Percentiles rank a stretch among this genome's conserved stretches.
phyloP scores from a whole-genome alignment of 2,888 invertebrate species.

The Luperina testacea region DNA sequence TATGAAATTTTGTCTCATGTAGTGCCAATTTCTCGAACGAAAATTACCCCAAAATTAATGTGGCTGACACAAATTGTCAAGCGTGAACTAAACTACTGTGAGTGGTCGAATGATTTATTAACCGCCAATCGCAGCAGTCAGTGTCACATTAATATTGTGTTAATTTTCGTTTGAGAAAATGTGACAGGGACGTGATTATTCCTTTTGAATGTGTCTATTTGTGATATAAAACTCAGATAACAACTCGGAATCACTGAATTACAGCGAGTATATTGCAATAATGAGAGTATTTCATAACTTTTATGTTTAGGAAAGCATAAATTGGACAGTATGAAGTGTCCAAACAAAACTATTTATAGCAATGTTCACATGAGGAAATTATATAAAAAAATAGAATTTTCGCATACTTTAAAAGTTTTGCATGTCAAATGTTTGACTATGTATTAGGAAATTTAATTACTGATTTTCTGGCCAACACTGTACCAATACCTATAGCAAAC shows the following conservation, averaged over 20 bases:
- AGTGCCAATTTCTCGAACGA: background rate
- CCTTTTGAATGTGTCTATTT: background rate
- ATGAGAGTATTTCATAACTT: background rate
- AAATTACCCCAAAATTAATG: background rate
- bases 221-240: constrained; percentile 1
- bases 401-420: background rate
- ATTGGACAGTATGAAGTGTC: background rate
- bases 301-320: background rate
- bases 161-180: background rate
- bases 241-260: background rate
- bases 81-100: background rate
- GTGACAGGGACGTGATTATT: background rate
- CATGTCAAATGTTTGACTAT: background rate
- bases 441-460: background rate
- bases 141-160: background rate
- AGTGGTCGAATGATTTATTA: background rate
- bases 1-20: background rate
- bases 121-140: background rate
- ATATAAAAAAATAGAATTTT: background rate
- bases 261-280: background rate
- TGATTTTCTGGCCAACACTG: background rate
- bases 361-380: background rate
- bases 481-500: no score
- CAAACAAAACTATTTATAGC: background rate
- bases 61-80: background rate